Evolutionary conservation across 2,113 vertebrate genomes (phyloP).

Genomic region (Salvelinus alpinus): DNA sequence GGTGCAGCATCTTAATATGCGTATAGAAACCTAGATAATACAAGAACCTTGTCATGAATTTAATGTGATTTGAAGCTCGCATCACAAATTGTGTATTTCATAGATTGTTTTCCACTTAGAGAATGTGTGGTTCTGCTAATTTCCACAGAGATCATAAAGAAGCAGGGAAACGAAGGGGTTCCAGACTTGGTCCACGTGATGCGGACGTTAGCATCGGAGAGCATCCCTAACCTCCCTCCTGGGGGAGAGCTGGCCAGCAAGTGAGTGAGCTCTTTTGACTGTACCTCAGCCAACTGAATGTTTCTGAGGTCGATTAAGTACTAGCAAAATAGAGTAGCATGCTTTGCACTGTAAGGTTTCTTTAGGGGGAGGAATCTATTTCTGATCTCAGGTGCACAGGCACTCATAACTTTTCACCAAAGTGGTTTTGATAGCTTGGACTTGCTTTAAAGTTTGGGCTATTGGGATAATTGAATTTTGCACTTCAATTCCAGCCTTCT

Average conservation of each 20-base stretch:
- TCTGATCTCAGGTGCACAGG: too few relatives aligned
- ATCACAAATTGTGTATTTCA: too few relatives aligned
- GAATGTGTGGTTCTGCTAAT: not conserved
- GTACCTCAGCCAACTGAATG: not conserved
- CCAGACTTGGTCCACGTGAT: slow-evolving; percentile 98
- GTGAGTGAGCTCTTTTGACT: slow-evolving; percentile 74
- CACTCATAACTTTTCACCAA: too few relatives aligned
- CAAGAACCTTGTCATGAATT: not conserved
- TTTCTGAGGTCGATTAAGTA: too few relatives aligned
- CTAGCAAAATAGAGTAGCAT: too few relatives aligned
- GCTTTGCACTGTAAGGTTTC: too few relatives aligned
- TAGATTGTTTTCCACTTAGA: too few relatives aligned
- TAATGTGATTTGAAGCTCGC: not conserved
- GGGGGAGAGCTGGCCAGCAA: slow-evolving; percentile 99
- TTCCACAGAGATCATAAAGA: slow-evolving; percentile 94
- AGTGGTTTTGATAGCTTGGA: too few relatives aligned
- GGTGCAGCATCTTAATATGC: slow-evolving; percentile 71
- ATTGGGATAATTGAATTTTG: not conserved
- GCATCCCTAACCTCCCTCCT: slow-evolving; percentile 97
- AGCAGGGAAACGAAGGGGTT: slow-evolving; percentile 91
- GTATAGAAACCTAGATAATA: not conserved
- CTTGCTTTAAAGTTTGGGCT: too few relatives aligned
- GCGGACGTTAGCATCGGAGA: slow-evolving; percentile 96
- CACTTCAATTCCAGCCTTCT: not conserved
- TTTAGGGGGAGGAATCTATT: too few relatives aligned